phyloP scores from a whole-genome alignment of 2,113 vertebrate genomes.

The Ptilonorhynchus violaceus region DNA sequence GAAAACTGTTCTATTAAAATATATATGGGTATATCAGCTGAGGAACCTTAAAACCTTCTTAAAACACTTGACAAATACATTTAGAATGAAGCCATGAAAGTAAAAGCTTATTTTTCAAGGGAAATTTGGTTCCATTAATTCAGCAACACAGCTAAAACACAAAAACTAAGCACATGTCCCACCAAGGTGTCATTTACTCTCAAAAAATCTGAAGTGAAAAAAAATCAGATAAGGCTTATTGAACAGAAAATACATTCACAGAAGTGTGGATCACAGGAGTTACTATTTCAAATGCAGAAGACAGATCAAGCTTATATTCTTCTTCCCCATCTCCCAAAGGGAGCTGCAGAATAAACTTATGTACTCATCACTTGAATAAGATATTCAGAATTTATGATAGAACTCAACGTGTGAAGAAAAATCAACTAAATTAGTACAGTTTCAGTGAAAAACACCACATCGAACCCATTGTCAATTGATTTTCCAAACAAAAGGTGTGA shows the following conservation, averaged over 20 bases:
- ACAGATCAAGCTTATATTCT: not conserved
- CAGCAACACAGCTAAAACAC: not conserved
- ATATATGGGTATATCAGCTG: not conserved
- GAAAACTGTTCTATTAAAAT: not conserved
- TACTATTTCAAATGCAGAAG: not conserved
- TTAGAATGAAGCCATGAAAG: not conserved
- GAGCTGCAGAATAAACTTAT: not conserved
- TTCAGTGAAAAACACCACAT: not conserved
- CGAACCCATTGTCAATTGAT: not conserved
- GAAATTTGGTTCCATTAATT: not conserved
- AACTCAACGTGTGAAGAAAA: not conserved
- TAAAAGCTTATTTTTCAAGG: not conserved
- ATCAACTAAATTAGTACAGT: not conserved
- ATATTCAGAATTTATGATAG: not conserved
- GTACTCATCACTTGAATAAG: not conserved
- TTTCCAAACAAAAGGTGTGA: not conserved
- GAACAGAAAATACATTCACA: not conserved
- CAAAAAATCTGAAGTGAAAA: not conserved
- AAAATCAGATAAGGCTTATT: not conserved
- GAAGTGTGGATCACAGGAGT: not conserved
- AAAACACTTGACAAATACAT: not conserved
- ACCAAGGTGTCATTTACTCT: not conserved
- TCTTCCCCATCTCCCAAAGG: not conserved
- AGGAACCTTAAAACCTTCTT: not conserved
- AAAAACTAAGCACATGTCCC: not conserved